A percentile compares a stretch with the other conserved stretches of the same genome.
These are phyloP conservation scores for Bolinopsis microptera DNA, from an alignment of 37 sponge, comb jelly and placozoan species.

Conservation along the genomic window DNA sequence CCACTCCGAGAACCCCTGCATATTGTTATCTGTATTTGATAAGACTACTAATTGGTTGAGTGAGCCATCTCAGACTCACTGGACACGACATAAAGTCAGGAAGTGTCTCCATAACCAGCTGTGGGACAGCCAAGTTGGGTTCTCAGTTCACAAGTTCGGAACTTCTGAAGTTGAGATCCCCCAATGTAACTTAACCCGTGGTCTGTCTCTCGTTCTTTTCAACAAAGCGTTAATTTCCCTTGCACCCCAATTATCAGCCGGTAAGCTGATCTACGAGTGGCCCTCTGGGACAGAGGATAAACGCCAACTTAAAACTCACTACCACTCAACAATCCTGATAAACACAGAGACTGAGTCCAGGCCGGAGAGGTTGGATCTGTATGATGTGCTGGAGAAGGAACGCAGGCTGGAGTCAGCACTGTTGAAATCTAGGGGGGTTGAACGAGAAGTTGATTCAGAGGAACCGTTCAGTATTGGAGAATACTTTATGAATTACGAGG, in stretches of 20 bases:
- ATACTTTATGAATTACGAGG: not conserved
- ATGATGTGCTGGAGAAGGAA: constrained; percentile 30
- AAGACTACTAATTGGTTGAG: not conserved
- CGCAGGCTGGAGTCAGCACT: not conserved
- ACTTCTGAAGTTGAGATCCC: not conserved
- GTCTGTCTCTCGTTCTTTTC: constrained; percentile 10
- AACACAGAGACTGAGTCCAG: not conserved
- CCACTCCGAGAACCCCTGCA: constrained; percentile 5
- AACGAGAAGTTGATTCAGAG: not conserved
- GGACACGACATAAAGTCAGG: not conserved
- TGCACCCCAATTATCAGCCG: constrained; percentile 6
- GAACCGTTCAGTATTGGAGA: not conserved
- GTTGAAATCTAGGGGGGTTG: not conserved
- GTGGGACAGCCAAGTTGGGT: constrained; percentile 21
- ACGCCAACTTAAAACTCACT: not conserved
- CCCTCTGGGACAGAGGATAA: not conserved
- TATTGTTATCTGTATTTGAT: constrained; percentile 20
- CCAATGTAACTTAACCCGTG: not conserved
- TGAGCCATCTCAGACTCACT: not conserved
- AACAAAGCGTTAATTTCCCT: constrained; percentile 3
- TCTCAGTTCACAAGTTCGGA: not conserved
- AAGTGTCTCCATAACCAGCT: constrained; percentile 24
- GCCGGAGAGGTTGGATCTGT: not conserved
- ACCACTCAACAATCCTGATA: constrained; percentile 5
- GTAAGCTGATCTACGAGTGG: constrained; percentile 28